Base-by-base conservation (phyloP, 2,888 invertebrate species). In the Cyclophora albipunctata region DNA sequence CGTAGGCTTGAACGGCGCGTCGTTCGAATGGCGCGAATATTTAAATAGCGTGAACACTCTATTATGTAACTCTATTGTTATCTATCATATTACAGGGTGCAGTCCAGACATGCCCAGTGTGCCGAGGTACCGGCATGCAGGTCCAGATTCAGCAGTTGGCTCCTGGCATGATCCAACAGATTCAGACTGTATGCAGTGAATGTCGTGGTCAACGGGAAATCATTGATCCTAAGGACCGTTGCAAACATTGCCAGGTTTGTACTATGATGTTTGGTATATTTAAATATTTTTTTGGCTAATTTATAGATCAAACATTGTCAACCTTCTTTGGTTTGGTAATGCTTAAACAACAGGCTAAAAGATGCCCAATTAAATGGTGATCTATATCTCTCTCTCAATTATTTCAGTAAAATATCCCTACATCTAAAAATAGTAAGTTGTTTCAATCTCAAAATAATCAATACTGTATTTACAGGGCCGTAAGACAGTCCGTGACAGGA, bases 121-220 rank as follows among this genome's bases (percentile, higher is more conserved):
- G 99, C 75, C 92, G 94, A 47, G 99, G 99, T 42, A 91, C 92
- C 35, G 99, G 99, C 33, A 92, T 96, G 90, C 93, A 95, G 71
- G 86, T 90, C 2, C 91, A 91, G 57, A 86, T 91, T 45, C 91
- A 91, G 64, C 91, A 91, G 62, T 76, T 92, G 53, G 91, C 90
- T 3, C 91, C 91, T 4, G 91, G 91, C 45, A 90, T 92, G 80
- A 90, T 93, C 61, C 98, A 99, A 73, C 98, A 98, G 78, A 93
- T 97, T 50, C 98, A 99, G 79, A 93, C 94, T 3, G 91, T 94
- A 57, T 98, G 98, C 81, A 81, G 90, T 1, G 95, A 96, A 48
- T 99, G 99, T 76, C 90, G 92, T 49, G 99, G 99, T 3, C 92
- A 94, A 61, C 93, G 97, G 45, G 96, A 96, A 78, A 91, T 93